Evolutionary conservation across 2,113 vertebrate species (phyloP).

Genomic region (Paralichthys olivaceus): DNA sequence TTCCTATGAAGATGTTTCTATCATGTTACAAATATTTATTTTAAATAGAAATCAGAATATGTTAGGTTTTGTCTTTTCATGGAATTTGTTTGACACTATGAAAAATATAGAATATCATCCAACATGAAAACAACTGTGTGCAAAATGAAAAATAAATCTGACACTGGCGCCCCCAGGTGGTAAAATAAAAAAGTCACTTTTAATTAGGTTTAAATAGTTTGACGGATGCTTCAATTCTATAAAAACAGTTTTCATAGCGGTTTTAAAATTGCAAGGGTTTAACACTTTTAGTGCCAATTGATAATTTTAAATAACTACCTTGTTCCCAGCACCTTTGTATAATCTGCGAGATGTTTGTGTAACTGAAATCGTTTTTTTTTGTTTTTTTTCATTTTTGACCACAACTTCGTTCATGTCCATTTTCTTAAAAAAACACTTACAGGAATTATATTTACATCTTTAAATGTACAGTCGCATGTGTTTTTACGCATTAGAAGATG

Average conservation of each 20-base stretch:
- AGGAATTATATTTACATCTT: not conserved
- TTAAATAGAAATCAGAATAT: not conserved
- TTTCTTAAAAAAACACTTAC: not conserved
- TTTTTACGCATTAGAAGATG: slow-evolving; percentile 26
- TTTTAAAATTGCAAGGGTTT: not conserved
- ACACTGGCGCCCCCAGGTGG: slow-evolving; percentile 6
- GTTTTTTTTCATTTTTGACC: not conserved
- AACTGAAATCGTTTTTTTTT: not conserved
- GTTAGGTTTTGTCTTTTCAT: not conserved
- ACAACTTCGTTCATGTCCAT: not conserved
- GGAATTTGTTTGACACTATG: slow-evolving; percentile 14
- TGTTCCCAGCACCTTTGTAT: not conserved
- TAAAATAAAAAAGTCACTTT: not conserved
- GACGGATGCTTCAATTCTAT: not conserved
- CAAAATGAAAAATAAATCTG: not conserved
- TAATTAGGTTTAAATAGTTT: not conserved
- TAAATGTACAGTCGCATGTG: not conserved
- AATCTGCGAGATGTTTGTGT: not conserved
- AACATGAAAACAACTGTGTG: not conserved
- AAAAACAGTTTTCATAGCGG: too few relatives aligned
- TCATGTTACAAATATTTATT: not conserved
- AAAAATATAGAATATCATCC: not conserved
- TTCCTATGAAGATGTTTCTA: not conserved
- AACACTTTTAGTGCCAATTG: not conserved
- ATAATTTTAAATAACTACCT: not conserved